Conservation (phyloP, 2,113 vertebrate genomes). For the Hystrix cristata region DNA sequence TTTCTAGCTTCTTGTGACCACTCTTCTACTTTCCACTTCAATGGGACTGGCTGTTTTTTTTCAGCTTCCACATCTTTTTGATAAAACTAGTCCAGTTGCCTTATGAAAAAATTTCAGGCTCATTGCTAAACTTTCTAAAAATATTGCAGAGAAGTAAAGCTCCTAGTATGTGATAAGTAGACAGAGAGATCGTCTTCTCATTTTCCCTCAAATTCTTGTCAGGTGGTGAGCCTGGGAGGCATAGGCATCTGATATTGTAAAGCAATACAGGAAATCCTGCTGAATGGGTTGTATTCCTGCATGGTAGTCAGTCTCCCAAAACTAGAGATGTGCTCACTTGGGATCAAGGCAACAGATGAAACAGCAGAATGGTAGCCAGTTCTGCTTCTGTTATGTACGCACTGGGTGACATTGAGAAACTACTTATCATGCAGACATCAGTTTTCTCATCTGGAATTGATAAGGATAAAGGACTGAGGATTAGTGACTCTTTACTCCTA, state of each 20-base stretch:
- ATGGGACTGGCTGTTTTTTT: not conserved
- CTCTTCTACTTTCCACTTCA: not conserved
- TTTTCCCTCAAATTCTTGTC: not conserved
- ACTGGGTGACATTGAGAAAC: not conserved
- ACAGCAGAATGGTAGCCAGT: not conserved
- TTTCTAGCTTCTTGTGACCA: not conserved
- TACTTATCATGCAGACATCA: not conserved
- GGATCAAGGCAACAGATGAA: not conserved
- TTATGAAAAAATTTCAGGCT: not conserved
- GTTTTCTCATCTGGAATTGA: not conserved
- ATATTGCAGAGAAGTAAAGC: not conserved
- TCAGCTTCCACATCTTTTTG: not conserved
- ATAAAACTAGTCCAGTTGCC: not conserved
- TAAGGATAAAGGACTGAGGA: not conserved
- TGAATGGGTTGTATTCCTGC: not conserved
- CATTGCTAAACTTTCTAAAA: not conserved
- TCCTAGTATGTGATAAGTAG: not conserved
- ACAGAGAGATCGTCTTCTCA: not conserved
- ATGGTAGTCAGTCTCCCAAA: not conserved
- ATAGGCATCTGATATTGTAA: rapidly evolving
- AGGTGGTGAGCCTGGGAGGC: not conserved
- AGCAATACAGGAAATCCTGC: not conserved
- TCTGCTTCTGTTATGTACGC: not conserved
- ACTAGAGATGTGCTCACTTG: rapidly evolving
- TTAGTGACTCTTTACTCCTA: not conserved